These are phyloP conservation scores for Aplochiton taeniatus DNA, from an alignment of 2,797 vertebrate species.

Conservation along the genomic window DNA sequence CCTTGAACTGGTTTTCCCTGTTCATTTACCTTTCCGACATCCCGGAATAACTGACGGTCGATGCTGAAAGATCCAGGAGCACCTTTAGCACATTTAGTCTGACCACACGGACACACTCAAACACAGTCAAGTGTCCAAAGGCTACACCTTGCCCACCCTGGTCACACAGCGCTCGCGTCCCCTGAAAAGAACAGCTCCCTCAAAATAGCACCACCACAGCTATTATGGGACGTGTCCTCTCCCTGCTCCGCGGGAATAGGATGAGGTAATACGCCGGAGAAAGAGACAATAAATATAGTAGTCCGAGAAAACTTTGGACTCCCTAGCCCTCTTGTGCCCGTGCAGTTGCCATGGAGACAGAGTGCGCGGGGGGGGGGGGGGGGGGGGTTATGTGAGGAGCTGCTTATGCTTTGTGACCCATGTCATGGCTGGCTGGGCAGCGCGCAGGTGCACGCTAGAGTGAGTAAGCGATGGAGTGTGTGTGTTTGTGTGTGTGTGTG, in stretches of 20 bases:
- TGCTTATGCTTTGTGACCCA: conserved; percentile 34
- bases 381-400: conserved; percentile 10
- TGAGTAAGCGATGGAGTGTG: conserved; percentile 12
- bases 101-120: neutral
- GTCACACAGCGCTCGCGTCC: neutral
- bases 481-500: conserved; percentile 14
- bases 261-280: conserved; percentile 49
- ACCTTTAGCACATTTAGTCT: no score
- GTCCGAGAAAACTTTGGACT: conserved; percentile 62
- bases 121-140: neutral
- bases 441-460: neutral
- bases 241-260: conserved; percentile 15
- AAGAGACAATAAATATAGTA: conserved; percentile 2
- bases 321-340: conserved; percentile 16
- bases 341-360: conserved; percentile 51
- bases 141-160: neutral
- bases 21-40: no score
- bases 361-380: neutral
- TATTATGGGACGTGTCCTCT: conserved; percentile 17
- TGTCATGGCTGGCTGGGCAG: conserved; percentile 29
- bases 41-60: no score
- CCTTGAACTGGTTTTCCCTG: no score
- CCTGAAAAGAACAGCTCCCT: neutral
- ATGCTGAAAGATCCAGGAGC: no score
- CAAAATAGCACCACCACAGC: conserved; percentile 13